Percentiles rank a stretch among this genome's conserved stretches.
Conservation (phyloP, 1,140 invertebrate species). For the Aphelinus certus region DNA sequence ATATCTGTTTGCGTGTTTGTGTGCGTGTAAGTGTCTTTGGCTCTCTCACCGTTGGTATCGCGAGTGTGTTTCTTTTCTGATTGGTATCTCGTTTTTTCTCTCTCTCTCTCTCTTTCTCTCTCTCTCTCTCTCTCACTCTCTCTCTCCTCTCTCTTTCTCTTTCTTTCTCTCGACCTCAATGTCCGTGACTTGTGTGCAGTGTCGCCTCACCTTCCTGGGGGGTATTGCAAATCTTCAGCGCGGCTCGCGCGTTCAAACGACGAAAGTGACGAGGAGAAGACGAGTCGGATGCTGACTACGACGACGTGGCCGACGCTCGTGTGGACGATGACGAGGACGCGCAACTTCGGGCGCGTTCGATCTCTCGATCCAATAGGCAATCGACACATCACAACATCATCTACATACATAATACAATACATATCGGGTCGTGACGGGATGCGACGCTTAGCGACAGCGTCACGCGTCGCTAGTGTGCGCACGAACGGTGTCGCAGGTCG, state of each 20-base stretch:
- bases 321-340: background rate
- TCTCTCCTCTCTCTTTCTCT: background rate
- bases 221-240: background rate
- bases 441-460: background rate
- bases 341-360: background rate
- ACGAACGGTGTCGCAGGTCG: too few relatives aligned
- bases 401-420: constrained; percentile 10
- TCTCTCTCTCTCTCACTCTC: constrained; percentile 1
- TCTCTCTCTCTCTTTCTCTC: constrained; percentile 6
- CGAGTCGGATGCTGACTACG: constrained; percentile 8
- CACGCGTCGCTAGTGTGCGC: too few relatives aligned
- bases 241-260: background rate
- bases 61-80: background rate
- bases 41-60: constrained; percentile 2
- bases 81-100: background rate
- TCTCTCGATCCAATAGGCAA: constrained; percentile 10
- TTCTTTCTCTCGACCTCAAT: constrained; percentile 2
- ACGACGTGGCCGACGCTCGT: constrained; percentile 14
- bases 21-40: constrained; percentile 26
- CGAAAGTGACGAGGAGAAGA: constrained; percentile 8
- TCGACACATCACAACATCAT: constrained; percentile 5
- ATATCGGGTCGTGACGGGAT: constrained; percentile 14
- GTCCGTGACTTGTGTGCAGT: too few relatives aligned
- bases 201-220: constrained; percentile 3
- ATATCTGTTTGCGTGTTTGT: background rate